A percentile compares a stretch with the other conserved stretches of the same genome.
These are phyloP conservation scores for Trichacis sp. DNA, from an alignment of 2,888 invertebrate species.

Conservation along the genomic window DNA sequence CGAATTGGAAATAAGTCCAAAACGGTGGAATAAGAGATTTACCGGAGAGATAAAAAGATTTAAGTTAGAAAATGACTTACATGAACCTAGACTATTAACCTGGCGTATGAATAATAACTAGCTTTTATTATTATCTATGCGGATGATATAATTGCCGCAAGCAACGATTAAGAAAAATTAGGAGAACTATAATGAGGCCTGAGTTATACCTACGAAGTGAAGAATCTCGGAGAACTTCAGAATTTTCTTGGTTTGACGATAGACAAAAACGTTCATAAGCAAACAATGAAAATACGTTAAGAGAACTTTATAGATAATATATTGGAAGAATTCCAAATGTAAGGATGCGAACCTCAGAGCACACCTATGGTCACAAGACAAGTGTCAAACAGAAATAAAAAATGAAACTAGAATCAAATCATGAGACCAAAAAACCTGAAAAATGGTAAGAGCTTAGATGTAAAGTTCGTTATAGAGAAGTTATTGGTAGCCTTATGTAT, in stretches of 20 bases:
- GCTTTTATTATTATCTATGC: slow-evolving; percentile 40
- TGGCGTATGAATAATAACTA: slow-evolving; percentile 36
- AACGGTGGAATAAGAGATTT: too few relatives aligned
- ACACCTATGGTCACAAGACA: slow-evolving; percentile 40
- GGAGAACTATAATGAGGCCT: slow-evolving; percentile 30
- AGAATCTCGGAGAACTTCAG: slow-evolving; percentile 40
- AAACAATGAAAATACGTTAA: slow-evolving; percentile 11
- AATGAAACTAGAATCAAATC: too few relatives aligned
- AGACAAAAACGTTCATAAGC: slow-evolving; percentile 30
- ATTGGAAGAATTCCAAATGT: slow-evolving; percentile 20
- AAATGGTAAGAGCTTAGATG: slow-evolving; percentile 10
- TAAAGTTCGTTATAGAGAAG: slow-evolving; percentile 37
- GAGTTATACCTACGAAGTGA: slow-evolving; percentile 42
- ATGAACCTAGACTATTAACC: slow-evolving; percentile 41
- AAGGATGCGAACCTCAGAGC: slow-evolving; percentile 15
- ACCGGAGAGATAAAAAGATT: too few relatives aligned
- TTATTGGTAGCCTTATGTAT: slow-evolving; percentile 39
- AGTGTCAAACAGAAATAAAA: slow-evolving; percentile 17
- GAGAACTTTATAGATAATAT: slow-evolving; percentile 23
- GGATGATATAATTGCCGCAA: too few relatives aligned
- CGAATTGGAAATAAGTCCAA: slow-evolving; percentile 9
- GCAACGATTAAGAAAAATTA: slow-evolving; percentile 35
- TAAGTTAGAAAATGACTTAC: too few relatives aligned
- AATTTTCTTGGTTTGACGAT: slow-evolving; percentile 42
- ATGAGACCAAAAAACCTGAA: too few relatives aligned